A percentile compares a stretch with the other conserved stretches of the same genome.
Conservation (phyloP, 1,140 invertebrate species). For the Sipha flava region DNA sequence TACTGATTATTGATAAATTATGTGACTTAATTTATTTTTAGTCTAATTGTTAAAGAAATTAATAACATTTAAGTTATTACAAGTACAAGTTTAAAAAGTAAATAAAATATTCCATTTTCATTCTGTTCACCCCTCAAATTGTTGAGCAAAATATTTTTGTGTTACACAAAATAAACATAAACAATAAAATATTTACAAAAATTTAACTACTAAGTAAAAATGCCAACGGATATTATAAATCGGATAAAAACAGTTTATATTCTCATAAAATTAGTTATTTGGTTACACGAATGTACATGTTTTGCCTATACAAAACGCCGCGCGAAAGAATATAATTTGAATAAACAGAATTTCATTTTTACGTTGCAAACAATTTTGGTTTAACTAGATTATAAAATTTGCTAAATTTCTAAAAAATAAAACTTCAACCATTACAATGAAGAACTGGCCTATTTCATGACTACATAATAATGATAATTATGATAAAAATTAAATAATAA, state of each 20-base stretch:
- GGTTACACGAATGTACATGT: neutral
- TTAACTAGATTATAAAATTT: neutral
- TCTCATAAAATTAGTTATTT: neutral
- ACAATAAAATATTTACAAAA: slow-evolving; percentile 11
- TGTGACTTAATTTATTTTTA: too few relatives aligned
- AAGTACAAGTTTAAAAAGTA: too few relatives aligned
- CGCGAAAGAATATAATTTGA: neutral
- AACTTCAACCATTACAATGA: neutral
- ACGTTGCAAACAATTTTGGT: neutral
- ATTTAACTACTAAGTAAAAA: slow-evolving; percentile 2
- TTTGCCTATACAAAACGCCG: neutral
- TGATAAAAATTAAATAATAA: neutral
- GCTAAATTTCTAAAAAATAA: neutral
- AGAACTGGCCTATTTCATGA: neutral
- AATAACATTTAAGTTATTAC: too few relatives aligned
- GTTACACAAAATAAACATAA: neutral
- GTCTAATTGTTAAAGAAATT: too few relatives aligned
- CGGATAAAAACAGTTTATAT: neutral
- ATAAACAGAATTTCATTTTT: neutral
- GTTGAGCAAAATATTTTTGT: neutral
- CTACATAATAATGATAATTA: neutral
- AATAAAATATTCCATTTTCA: slow-evolving; percentile 6
- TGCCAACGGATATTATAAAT: neutral
- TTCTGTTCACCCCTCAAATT: slow-evolving; percentile 5
- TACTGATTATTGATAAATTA: too few relatives aligned